Conservation (phyloP, 2,113 vertebrate genomes). For the Cricetomys ansorgei region DNA sequence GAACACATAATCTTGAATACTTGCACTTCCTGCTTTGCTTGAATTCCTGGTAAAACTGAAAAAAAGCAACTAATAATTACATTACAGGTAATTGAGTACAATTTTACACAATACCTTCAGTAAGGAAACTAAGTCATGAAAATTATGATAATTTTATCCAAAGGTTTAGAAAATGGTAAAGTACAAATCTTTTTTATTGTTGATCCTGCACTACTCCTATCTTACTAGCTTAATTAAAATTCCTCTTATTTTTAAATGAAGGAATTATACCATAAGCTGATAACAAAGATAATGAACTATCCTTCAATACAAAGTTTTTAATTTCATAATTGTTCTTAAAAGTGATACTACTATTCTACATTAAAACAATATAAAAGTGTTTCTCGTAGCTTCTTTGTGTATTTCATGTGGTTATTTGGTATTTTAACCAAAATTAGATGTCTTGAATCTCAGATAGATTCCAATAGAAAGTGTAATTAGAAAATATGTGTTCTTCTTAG, state of each 20-base stretch:
- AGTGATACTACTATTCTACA: not conserved
- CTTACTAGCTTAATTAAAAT: not conserved
- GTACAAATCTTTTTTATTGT: conserved; percentile 2
- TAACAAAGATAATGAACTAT: not conserved
- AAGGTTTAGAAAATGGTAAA: not conserved
- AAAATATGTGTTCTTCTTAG: not conserved
- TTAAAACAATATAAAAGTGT: not conserved
- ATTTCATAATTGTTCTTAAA: not conserved
- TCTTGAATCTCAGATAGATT: not conserved
- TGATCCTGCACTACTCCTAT: not conserved
- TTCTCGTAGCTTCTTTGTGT: not conserved
- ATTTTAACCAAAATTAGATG: not conserved
- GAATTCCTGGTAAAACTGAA: conserved; percentile 33
- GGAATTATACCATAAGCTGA: not conserved
- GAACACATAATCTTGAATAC: not conserved
- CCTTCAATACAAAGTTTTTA: not conserved
- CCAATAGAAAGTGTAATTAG: not conserved
- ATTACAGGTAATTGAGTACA: conserved; percentile 6
- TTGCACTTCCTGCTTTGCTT: not conserved
- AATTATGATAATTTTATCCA: conserved; percentile 11
- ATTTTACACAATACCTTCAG: conserved; percentile 35
- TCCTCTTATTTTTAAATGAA: not conserved
- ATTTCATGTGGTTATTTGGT: not conserved
- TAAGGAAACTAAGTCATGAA: not conserved
- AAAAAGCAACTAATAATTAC: not conserved